Base-by-base conservation (phyloP, 2,113 vertebrate genomes). In the Telmatochromis sp. region DNA sequence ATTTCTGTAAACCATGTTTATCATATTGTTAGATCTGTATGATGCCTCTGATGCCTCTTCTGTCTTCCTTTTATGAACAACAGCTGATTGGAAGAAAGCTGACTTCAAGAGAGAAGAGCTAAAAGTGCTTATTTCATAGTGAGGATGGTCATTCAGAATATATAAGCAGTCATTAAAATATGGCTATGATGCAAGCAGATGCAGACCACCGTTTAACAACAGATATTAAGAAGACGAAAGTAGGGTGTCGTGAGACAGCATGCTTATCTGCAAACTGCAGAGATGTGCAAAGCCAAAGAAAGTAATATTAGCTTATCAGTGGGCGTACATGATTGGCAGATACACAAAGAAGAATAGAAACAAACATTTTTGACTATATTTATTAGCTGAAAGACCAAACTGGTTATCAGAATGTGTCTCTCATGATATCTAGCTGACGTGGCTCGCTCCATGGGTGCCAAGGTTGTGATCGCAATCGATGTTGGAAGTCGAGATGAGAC, bases 401-500 rank as follows among this genome's bases (percentile, higher is more conserved):
- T 31, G 26, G 45, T 78, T 31, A 50, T 51, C 45, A 78, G 45
- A 19, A 12, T 35, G 19, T 55, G 60, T 21, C 14, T 73, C 21
- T 45, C 21, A 5, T 50, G 65, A 3, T 73, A 63, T 11, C 35
- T 17, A 99, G 98, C 98, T 14, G 98, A 99, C 1, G 98, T 98
- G 9, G 97, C 98, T 17, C 97, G 96, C 84, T 98, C 98, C 11
- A 97, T 97, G 97, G 98, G 98, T 0, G 98, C 98, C 1, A 99
- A 99, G 89, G 97, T 98, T 83, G 98, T 99, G 88, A 96, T 98
- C 0, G 98, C 98, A 3, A 97, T 99, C 0, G 98, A 99, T 1
- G 98, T 98, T 87, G 98, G 98, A 80, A 99, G 97, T 96, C 94
- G 90, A 4, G 97, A 99, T 3, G 97, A 98, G 94, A 98, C 96